These are phyloP conservation scores for Pseudopodoces humilis DNA, from an alignment of 2,113 vertebrate genomes.

Conservation along the genomic window DNA sequence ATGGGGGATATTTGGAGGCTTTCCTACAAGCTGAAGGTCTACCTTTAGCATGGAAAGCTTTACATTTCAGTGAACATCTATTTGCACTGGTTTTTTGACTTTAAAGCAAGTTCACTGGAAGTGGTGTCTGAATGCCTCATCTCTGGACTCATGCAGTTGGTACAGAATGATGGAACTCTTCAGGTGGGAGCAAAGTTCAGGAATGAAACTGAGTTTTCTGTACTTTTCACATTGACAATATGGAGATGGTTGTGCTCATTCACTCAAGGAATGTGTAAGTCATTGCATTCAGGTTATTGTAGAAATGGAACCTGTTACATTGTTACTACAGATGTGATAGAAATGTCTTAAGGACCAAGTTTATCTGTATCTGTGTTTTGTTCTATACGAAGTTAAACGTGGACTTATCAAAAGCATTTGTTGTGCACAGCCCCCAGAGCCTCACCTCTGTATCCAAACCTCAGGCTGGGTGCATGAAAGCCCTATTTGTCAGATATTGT, in stretches of 20 bases:
- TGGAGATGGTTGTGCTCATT: rapidly evolving
- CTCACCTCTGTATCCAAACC: not conserved
- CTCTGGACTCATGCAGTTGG: not conserved
- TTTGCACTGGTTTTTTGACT: not conserved
- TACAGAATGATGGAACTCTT: not conserved
- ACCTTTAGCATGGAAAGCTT: not conserved
- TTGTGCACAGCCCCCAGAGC: not conserved
- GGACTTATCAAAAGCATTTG: not conserved
- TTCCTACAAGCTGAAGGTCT: not conserved
- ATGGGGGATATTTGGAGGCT: not conserved
- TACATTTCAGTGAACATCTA: not conserved
- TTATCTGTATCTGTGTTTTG: not conserved
- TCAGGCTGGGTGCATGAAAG: not conserved
- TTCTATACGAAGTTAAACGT: not conserved
- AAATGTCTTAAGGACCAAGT: not conserved
- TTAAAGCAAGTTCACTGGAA: not conserved
- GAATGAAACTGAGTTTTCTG: not conserved
- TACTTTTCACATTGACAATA: not conserved
- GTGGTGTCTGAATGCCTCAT: not conserved
- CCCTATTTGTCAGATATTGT: not conserved
- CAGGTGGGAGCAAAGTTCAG: not conserved
- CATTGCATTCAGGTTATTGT: not conserved
- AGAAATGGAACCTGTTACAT: not conserved
- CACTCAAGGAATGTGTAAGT: not conserved
- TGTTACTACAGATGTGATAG: not conserved